Base-by-base conservation (phyloP, 2,113 vertebrate species). In the Monopterus albus region DNA sequence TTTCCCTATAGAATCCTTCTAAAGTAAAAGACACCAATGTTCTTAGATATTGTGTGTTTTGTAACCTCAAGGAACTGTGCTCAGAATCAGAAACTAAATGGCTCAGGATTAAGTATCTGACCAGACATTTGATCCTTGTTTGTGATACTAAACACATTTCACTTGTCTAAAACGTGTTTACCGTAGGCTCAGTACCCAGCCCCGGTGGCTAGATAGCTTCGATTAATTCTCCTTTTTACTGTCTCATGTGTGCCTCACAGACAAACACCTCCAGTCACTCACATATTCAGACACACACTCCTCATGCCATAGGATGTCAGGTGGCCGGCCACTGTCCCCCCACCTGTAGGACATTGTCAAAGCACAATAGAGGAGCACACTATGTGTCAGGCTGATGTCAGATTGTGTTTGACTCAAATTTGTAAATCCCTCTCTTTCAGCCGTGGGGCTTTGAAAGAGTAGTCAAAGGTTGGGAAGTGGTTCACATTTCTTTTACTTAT, bases 311-410 rank as follows among this genome's bases (percentile, higher is more conserved):
- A 81, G 87, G 86, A 74, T 52, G 75, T 86, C 83, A 87, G 66
- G 75, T 86, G 14, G 66, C 39, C 42, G 3, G 53, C 74, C 12
- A 61, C 87, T 83, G 86, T 81, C 64, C 67, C 66, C 35, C 72
- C 85, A 81, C 78, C 88, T 86, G 79, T 86, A 84, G 79, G 74
- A 75, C 81, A 59, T 70, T 79, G 71, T 81, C 58, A 65, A 9
- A 56, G 49, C 52, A 87, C 64, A 90, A 88, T 78, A 76, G 66
- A 46, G 20, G 47, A 39, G 61, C 52, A 13, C 75, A 58, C 66
- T 72, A 65, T 25, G 35, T 57, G 72, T 84, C 65, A 77, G 47
- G 38, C 72, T 18, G 50, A 69, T 78, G 56, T 79, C 79, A 61
- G 78, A 67, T 78, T 33, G 59, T 88, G 78, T 85, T 76, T 85